phyloP scores from a whole-genome alignment of 2,113 vertebrate species.

The Erythrocercus mccallii region DNA sequence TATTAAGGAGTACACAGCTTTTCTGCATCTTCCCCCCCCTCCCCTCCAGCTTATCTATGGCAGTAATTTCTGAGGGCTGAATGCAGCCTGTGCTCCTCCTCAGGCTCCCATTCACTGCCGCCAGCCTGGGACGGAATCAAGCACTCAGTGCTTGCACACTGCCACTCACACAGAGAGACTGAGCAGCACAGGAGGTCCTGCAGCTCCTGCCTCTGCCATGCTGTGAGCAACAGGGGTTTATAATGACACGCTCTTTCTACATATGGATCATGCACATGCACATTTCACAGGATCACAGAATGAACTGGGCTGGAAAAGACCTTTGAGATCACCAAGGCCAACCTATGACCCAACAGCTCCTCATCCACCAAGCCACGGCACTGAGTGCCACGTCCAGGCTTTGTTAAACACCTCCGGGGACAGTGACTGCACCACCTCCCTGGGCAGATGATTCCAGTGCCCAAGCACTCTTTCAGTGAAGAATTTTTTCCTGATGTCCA shows the following conservation, averaged over 20 bases:
- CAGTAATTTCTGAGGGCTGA: background rate
- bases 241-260: background rate
- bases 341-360: background rate
- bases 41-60: background rate
- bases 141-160: rapidly evolving
- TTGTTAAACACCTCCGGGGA: background rate
- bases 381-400: background rate
- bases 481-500: too few relatives aligned
- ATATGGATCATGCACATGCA: rapidly evolving
- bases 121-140: background rate
- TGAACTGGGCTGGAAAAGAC: background rate
- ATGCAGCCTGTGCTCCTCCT: background rate
- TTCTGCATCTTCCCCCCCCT: background rate
- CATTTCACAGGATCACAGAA: background rate
- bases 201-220: background rate
- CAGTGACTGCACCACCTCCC: background rate
- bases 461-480: background rate
- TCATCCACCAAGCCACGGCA: background rate
- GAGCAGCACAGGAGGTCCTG: background rate
- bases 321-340: background rate
- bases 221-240: background rate
- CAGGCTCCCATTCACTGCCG: background rate
- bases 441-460: background rate
- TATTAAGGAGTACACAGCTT: background rate
- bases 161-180: rapidly evolving